These are phyloP conservation scores for Molorchus minor DNA, from an alignment of 2,888 invertebrate genomes.

Conservation along the genomic window DNA sequence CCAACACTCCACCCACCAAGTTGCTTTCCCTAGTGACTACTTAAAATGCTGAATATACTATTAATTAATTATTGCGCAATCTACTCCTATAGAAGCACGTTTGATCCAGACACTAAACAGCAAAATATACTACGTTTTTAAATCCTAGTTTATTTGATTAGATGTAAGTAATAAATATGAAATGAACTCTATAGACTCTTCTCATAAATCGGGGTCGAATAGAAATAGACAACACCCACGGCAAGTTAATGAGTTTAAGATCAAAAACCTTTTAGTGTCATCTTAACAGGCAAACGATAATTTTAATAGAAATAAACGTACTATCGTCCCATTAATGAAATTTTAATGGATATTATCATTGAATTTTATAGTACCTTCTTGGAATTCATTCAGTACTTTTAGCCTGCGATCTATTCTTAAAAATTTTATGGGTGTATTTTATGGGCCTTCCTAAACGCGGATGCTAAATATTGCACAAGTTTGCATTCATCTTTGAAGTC, in stretches of 20 bases:
- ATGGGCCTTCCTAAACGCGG: no score
- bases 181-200: background rate
- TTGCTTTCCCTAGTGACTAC: no score
- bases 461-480: no score
- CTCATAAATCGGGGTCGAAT: slow-evolving; percentile 17
- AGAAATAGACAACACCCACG: slow-evolving; percentile 23
- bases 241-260: background rate
- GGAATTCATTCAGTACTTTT: slow-evolving; percentile 1
- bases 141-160: background rate
- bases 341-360: slow-evolving; percentile 2
- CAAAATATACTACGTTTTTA: background rate
- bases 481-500: no score
- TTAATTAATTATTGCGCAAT: no score
- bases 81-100: no score
- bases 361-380: background rate
- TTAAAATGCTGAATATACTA: no score
- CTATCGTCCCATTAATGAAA: slow-evolving; percentile 2
- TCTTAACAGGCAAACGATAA: slow-evolving; percentile 3
- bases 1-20: no score
- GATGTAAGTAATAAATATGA: background rate
- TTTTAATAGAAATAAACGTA: slow-evolving; percentile 9
- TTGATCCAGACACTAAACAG: no score
- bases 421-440: no score
- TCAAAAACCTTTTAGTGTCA: slow-evolving; percentile 2
- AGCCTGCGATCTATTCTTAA: no score